A percentile compares a stretch with the other conserved stretches of the same genome.
These are phyloP conservation scores for Monoplex corrugatus DNA, from an alignment of 2,888 invertebrate genomes.

Conservation along the genomic window DNA sequence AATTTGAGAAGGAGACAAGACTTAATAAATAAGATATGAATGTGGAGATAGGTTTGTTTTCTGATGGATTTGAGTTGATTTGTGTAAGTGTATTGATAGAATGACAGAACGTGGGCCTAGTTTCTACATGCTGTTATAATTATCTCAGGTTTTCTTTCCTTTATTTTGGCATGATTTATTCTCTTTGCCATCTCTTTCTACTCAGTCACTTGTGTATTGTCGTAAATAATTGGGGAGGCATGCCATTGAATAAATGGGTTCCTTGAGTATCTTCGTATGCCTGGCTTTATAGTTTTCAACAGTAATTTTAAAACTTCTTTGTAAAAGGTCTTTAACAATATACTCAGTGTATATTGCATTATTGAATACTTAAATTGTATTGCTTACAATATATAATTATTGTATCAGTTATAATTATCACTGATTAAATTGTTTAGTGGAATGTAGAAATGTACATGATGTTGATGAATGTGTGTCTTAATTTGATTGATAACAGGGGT, in stretches of 20 bases:
- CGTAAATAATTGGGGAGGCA: background rate
- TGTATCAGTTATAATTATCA: background rate
- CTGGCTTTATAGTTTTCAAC: slow-evolving; percentile 13
- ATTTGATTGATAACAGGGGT: background rate
- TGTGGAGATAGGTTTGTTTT: background rate
- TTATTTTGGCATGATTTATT: background rate
- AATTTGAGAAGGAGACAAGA: too few species aligned
- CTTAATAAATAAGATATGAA: too few species aligned
- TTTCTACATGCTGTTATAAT: background rate
- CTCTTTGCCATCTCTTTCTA: background rate
- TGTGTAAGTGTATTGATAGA: background rate
- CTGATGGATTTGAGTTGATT: background rate
- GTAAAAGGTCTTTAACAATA: background rate
- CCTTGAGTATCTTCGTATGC: background rate
- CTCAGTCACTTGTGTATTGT: background rate
- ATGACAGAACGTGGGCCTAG: background rate
- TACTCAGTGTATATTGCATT: too few species aligned
- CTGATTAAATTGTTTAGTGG: background rate
- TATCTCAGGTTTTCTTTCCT: background rate
- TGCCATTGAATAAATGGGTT: background rate
- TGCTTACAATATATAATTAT: background rate
- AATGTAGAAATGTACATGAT: background rate
- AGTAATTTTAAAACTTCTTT: too few species aligned
- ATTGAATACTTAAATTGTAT: background rate
- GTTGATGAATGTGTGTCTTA: background rate